These are phyloP conservation scores for Eunapius fragilis DNA, from an alignment of 37 sponge, comb jelly and placozoan species.

Conservation along the genomic window DNA sequence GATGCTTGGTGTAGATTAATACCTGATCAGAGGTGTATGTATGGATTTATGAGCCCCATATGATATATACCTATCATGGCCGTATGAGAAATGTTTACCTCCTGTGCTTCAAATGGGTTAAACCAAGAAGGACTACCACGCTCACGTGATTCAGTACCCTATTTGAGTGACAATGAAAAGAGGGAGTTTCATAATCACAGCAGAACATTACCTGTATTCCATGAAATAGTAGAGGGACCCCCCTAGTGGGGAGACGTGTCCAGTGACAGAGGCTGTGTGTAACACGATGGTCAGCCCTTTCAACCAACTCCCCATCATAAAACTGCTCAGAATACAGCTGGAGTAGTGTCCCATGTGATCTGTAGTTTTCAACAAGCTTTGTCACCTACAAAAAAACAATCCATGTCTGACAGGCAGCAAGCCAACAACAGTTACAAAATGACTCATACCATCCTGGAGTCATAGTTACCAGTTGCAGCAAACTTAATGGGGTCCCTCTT, in stretches of 20 bases:
- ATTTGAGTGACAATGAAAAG: not conserved
- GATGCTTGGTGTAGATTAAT: slow-evolving; percentile 26
- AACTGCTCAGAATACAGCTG: slow-evolving; percentile 66
- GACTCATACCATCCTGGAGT: slow-evolving; percentile 43
- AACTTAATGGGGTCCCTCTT: slow-evolving; percentile 47
- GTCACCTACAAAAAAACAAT: slow-evolving; percentile 46
- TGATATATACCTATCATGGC: not conserved
- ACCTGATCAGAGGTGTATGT: slow-evolving; percentile 19
- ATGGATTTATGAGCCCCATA: too few species aligned
- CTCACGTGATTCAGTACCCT: slow-evolving; percentile 80
- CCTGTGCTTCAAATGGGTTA: slow-evolving; percentile 73
- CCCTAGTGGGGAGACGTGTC: slow-evolving; percentile 58
- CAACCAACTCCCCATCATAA: slow-evolving; percentile 74
- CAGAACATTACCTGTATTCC: slow-evolving; percentile 52
- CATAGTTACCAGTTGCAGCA: slow-evolving; percentile 62
- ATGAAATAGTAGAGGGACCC: slow-evolving; percentile 77
- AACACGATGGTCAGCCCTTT: slow-evolving; percentile 43
- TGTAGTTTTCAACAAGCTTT: slow-evolving; percentile 76
- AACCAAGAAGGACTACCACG: slow-evolving; percentile 80
- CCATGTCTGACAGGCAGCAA: too few species aligned
- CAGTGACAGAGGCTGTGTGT: slow-evolving; percentile 40
- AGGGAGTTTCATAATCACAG: not conserved
- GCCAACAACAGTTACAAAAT: too few species aligned
- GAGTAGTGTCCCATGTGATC: slow-evolving; percentile 65
- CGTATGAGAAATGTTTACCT: slow-evolving; percentile 11